Evolutionary conservation across 2,113 vertebrate genomes (phyloP), one percentile per base, ranked within the genome.

Genomic region (Otolemur garnettii): DNA sequence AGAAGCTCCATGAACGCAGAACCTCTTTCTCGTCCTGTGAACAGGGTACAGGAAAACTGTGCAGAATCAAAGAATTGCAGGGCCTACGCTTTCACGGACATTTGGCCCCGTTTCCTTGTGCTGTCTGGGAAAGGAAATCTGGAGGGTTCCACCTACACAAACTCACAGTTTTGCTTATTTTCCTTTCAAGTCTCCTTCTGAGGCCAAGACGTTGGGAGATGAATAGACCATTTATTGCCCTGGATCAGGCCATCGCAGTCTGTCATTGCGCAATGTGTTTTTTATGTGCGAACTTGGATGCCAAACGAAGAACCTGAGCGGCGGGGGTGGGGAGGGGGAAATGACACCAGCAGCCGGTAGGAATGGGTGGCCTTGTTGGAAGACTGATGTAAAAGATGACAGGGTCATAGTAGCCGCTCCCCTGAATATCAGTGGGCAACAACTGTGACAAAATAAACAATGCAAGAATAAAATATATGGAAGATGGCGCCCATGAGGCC

Each of bases 151-250:
- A 69, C 96, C 95, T 88, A 79, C 96, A 95, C 93, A 95, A 81
- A 83, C 59, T 88, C 77, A 88, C 92, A 75, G 79, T 91, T 95
- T 92, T 90, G 94, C 95, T 97, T 97, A 72, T 97, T 97, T 97
- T 97, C 84, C 72, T 97, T 96, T 97, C 94, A 95, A 96, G 97
- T 95, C 92, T 97, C 84, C 57, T 94, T 96, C 93, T 53, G 81
- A 91, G 90, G 96, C 97, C 97, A 97, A 96, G 96, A 60, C 9
- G 28, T 45, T 86, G 93, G 69, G 82, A 87, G 87, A 95, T 96
- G 97, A 98, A 97, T 94, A 78, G 95, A 75, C 92, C 90, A 78
- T 96, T 97, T 90, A 95, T 92, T 57, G 82, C 80, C 83, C 77
- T 24, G 81, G 93, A 78, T 93, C 85, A 80, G 95, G 83, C 85